Base-by-base conservation (phyloP, 2,888 invertebrate species). In the Eupithecia dodoneata region DNA sequence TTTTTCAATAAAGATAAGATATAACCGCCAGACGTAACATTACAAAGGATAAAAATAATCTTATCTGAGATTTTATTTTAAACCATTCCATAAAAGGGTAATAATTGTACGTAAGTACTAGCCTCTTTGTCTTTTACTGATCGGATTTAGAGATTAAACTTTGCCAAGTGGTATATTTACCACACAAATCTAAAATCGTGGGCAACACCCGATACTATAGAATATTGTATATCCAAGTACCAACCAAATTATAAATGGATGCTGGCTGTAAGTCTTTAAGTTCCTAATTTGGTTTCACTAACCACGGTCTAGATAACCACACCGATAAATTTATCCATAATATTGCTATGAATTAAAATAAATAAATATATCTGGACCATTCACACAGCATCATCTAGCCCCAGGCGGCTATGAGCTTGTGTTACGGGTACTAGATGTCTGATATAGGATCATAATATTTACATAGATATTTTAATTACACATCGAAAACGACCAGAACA, bases 1-100 rank as follows among this genome's bases (percentile, higher is more conserved):
- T 87, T 87, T 88, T 88, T 86, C 83, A 86, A 88, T 85, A 81
- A 84, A 88, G 89, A 90, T 90, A 87, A 91, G 89, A 89, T 88
- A 87, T 49, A 47, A 45, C 7, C 18, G 69, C 69, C 10, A 73
- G 59, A 72, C 71, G 77, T 74, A 80, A 81, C 83, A 84, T 85
- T 83, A 85, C 83, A 86, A 83, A 86, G 85, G 84, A 86, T 86
- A 83, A 82, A 45, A 44, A 45, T 70, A 70, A 84, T 81, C 83
- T 86, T 87, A 88, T 88, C 84, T 86, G 80, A 84, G 83, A 87
- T 88, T 88, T 84, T 87, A 84, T 88, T 87, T 85, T 85, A 87
- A 84, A 85, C 83, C 83, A 84, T 81, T 78, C 83, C 81, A 84
- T 87, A 87, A 85, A 83, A 78, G 80, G 79, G 82, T 82, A 80